Evolutionary conservation across 2,888 invertebrate genomes (phyloP), one percentile per base, ranked within the genome.

Genomic region (Apodemia mormo): DNA sequence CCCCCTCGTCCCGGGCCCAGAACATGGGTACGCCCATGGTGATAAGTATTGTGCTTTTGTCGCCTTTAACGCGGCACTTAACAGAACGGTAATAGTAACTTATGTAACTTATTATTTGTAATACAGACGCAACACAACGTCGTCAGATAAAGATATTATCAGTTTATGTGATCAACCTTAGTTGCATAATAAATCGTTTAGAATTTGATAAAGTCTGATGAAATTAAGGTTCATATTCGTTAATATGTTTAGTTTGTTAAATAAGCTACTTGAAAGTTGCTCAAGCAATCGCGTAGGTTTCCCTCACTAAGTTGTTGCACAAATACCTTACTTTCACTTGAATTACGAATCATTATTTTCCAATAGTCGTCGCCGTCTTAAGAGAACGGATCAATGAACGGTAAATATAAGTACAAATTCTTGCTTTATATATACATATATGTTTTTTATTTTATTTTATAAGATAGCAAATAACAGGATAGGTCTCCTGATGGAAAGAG

Each of bases 201-300:
- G 49, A 14, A n/a, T 49, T 49, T 14, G 49, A 49, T 49, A 49
- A 45, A 12, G 49, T 49, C 49, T 49, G 14, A 49, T 49, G 14
- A 14, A 49, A 49, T 52, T 22, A 54, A 54, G 22, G 54, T 56
- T 66, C 30, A 65, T 69, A 66, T 68, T 37, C 67, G 30, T 30
- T 2, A 29, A 29, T 56, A 30, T 58, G 8, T 30, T 30, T 58
- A 22, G 33, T 58, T 68, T 58, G 43, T 68, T 58, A 43, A 49
- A 49, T 58, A 22, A 22, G 61, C 61, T 33, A 61, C 74, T 72
- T 68, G 76, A 73, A 71, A 75, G 76, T 75, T 74, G 72, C 69
- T 68, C 74, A 76, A 78, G 77, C 72, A 73, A 73, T 75, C 72
- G 73, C 71, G 73, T 73, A 70, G 45, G 76, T 77, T 79, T 79